These are phyloP conservation scores for Microplitis deprimator DNA, from an alignment of 2,888 invertebrate genomes.

Conservation along the genomic window DNA sequence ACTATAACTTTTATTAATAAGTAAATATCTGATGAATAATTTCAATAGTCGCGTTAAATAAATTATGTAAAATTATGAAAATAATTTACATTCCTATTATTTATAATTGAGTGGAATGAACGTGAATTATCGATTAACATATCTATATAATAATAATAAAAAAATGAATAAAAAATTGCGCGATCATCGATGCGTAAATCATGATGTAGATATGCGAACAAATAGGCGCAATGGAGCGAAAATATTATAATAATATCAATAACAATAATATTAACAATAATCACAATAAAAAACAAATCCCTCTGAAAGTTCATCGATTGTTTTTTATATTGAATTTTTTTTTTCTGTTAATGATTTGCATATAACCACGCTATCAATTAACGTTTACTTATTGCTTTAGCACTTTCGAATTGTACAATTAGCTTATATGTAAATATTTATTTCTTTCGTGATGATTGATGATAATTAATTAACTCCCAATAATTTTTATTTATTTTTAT, in stretches of 20 bases:
- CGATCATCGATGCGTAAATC: conserved; percentile 23
- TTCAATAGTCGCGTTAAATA: not conserved
- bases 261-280: not conserved
- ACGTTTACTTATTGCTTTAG: not conserved
- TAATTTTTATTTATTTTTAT: not conserved
- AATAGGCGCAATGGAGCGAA: conserved; percentile 5
- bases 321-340: not conserved
- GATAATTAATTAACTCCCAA: not conserved
- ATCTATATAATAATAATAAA: not conserved
- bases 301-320: conserved; percentile 30
- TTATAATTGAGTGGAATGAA: not conserved
- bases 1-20: not conserved
- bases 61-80: not conserved
- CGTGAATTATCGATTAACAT: conserved; percentile 25
- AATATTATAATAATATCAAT: not conserved
- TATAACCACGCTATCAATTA: conserved; percentile 18
- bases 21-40: not conserved
- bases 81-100: not conserved
- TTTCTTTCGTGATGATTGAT: not conserved
- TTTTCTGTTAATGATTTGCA: not conserved
- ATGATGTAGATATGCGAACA: conserved; percentile 12
- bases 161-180: not conserved
- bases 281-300: conserved; percentile 7
- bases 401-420: conserved; percentile 1
- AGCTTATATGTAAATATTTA: not conserved